Conservation (phyloP, 2,797 vertebrate genomes). For the Takifugu rubripes region DNA sequence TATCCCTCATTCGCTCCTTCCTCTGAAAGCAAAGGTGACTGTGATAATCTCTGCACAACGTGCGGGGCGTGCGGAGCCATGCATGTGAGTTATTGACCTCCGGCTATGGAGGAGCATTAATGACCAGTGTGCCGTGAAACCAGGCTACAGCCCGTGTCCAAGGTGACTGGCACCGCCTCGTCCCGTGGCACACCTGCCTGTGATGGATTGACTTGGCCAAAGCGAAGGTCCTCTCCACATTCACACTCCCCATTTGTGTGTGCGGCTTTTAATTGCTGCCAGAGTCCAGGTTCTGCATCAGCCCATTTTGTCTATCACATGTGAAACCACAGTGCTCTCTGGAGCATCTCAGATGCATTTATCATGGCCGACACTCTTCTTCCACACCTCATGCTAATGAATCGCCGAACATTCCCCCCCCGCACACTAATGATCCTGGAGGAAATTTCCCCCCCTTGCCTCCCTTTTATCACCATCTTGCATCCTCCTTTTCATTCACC, state of each 20-base stretch:
- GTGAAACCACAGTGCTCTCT: constrained; percentile 39
- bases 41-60: not conserved
- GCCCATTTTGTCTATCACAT: constrained; percentile 34
- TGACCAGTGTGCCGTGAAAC: constrained; percentile 68
- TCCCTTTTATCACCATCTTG: constrained; percentile 56
- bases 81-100: constrained; percentile 65
- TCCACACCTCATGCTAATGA: constrained; percentile 59
- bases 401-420: constrained; percentile 36
- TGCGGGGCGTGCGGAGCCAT: not conserved
- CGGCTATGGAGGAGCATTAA: constrained; percentile 64
- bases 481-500: constrained; percentile 59
- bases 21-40: constrained; percentile 38
- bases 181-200: constrained; percentile 57
- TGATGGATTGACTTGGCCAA: constrained; percentile 67
- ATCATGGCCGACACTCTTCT: constrained; percentile 44
- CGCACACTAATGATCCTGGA: constrained; percentile 49
- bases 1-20: constrained; percentile 19
- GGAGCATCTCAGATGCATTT: constrained; percentile 40
- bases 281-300: too few species aligned
- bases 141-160: constrained; percentile 62
- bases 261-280: too few species aligned
- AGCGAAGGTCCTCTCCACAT: constrained; percentile 22
- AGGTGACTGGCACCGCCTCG: constrained; percentile 68
- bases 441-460: constrained; percentile 53
- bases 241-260: not conserved